Evolutionary conservation across 2,113 vertebrate genomes (phyloP), one percentile per base, ranked within the genome.

Genomic region (Sturnira hondurensis): DNA sequence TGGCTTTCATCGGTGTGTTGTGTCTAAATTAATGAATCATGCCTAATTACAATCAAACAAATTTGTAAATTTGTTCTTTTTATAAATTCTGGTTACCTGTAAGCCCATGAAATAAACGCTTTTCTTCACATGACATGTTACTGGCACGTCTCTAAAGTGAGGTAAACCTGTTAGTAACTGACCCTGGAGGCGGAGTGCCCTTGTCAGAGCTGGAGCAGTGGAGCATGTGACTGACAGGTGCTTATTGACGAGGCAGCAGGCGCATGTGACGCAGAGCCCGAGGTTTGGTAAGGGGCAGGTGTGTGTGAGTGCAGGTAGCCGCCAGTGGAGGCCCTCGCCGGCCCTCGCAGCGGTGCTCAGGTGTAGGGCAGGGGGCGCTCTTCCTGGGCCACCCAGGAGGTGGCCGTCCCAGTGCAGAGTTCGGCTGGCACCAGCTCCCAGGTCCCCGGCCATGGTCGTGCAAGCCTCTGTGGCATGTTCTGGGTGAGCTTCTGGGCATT

Each of bases 391-490:
- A 22, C 73, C 73, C 33, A 3, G 26, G 5, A 31, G 28, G 13
- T 14, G 17, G 81, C 20, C 26, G 8, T 4, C 10, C 5, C 26
- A 2, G 31, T 9, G 47, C 50, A 0, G 84, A 65, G 36, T 47
- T 85, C 68, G 52, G 10, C 41, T 22, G 1, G 3, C n/a, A 4
- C 67, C 28, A 11, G 28, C 24, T 85, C 65, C 67, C 24, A 31
- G 5, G 0, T n/a, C n/a, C n/a, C n/a, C 41, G 0, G 24, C 33
- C 8, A 3, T 26, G 4, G 15, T 65, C n/a, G 36, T 10, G 1
- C 7, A 0, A 15, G 3, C 33, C 71, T 86, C 43, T 6, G 11
- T 28, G 38, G 20, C 78, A 1, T 56, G 68, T 61, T 0, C 15
- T n/a, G 2, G 58, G 16, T 4, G 24, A 28, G 22, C 41, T 71